Base-by-base conservation (phyloP, 1,140 invertebrate species). In the Ylistrum balloti region DNA sequence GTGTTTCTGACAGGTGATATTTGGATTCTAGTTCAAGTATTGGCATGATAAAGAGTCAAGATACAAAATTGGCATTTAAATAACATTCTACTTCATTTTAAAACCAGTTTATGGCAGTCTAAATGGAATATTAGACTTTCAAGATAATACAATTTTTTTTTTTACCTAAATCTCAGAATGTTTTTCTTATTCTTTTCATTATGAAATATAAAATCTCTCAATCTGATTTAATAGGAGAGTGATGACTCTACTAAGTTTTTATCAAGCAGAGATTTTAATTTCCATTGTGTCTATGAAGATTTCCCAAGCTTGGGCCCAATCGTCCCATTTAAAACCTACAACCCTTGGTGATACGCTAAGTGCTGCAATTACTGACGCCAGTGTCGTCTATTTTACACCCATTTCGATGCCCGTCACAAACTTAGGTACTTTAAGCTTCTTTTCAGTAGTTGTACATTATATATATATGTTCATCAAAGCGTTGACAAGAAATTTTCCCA, bases 311-410 rank as follows among this genome's bases (percentile, higher is more conserved):
- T 74, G 56, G 56, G 56, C 56, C 13, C 56, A 28, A 74, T 28
- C 56, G 56, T 74, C 56, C 56, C 56, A 74, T 74, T 74, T 74
- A 74, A 74, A 74, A 28, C 56, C 22, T 74, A 74, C 56, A 74
- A 74, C 56, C 56, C 56, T 74, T 74, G n/a, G 56, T 74, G 56
- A 74, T 74, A 74, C 56, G 56, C 22, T 74, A 74, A 74, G 56
- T 74, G 56, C 56, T 74, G 56, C 56, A 74, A 74, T 74, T 74
- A 74, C 56, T 74, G 56, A 74, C 56, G 56, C 56, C 56, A 74
- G 13, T 74, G n/a, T 74, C 56, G 56, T 74, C 22, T 74, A 74
- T 74, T 74, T 74, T 74, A 74, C 22, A 74, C 56, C 56, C n/a
- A 74, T 74, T 74, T 74, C 56, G 56, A 74, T 74, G 22, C 56